Conservation (phyloP, 1,140 invertebrate species). For the Drosophila simulans region DNA sequence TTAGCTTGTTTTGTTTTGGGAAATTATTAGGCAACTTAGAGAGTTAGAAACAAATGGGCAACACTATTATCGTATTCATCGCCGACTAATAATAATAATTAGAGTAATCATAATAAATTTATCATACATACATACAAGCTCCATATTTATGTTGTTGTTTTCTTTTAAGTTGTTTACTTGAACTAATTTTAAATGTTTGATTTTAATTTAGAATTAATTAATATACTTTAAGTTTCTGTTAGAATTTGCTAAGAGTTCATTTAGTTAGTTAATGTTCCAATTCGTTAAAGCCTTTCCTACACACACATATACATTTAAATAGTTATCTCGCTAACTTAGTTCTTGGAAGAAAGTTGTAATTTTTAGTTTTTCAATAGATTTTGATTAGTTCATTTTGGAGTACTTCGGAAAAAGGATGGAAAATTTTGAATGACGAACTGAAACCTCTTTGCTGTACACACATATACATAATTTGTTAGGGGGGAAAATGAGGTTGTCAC, state of each 20-base stretch:
- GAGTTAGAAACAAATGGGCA: slow-evolving; percentile 60
- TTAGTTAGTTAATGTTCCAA: slow-evolving; percentile 53
- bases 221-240: slow-evolving; percentile 78
- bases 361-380: slow-evolving; percentile 56
- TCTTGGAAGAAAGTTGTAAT: slow-evolving; percentile 75
- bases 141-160: slow-evolving; percentile 53
- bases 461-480: slow-evolving; percentile 7
- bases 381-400: slow-evolving; percentile 66
- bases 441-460: slow-evolving; percentile 47
- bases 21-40: slow-evolving; percentile 59
- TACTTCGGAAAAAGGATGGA: slow-evolving; percentile 14
- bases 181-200: slow-evolving; percentile 78
- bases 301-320: slow-evolving; percentile 75
- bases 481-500: slow-evolving; percentile 7
- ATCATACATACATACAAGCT: slow-evolving; percentile 79
- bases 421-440: slow-evolving; percentile 49
- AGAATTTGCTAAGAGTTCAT: slow-evolving; percentile 76
- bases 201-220: slow-evolving; percentile 78
- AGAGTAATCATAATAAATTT: slow-evolving; percentile 72
- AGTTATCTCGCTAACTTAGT: slow-evolving; percentile 67
- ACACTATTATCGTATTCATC: slow-evolving; percentile 39
- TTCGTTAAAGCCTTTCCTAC: slow-evolving; percentile 71
- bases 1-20: slow-evolving; percentile 40
- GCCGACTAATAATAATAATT: slow-evolving; percentile 48
- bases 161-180: slow-evolving; percentile 45